Percentiles rank a stretch among this genome's conserved stretches.
Conservation (phyloP, 2,888 invertebrate genomes). For the Eristalis intricaria region DNA sequence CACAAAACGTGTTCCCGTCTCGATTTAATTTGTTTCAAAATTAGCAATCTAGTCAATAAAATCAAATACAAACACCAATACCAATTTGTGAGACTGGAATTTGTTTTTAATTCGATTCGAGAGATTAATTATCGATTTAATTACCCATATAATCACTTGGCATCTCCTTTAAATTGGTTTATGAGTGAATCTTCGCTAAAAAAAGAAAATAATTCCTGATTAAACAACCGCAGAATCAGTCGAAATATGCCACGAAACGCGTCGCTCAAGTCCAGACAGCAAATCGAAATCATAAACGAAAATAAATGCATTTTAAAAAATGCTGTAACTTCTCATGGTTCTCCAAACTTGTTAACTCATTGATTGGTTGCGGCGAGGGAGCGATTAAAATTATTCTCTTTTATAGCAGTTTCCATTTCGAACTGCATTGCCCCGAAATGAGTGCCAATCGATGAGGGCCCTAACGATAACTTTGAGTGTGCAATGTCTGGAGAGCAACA, state of each 20-base stretch:
- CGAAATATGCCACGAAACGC: neutral
- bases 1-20: too few relatives aligned
- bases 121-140: neutral
- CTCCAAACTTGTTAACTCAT: neutral
- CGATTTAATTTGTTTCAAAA: neutral
- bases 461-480: too few relatives aligned
- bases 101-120: neutral
- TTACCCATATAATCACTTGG: neutral
- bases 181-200: neutral
- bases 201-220: neutral
- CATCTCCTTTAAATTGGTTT: neutral
- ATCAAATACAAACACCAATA: neutral
- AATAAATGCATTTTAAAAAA: neutral
- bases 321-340: neutral
- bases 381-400: neutral
- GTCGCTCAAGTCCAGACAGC: neutral
- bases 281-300: neutral
- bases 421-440: too few relatives aligned
- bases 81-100: neutral
- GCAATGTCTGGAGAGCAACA: too few relatives aligned
- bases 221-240: neutral
- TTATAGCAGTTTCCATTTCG: neutral
- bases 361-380: neutral
- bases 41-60: neutral
- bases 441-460: too few relatives aligned